These are phyloP conservation scores for Apocheima hispidaria DNA, from an alignment of 2,888 invertebrate genomes.

Conservation along the genomic window DNA sequence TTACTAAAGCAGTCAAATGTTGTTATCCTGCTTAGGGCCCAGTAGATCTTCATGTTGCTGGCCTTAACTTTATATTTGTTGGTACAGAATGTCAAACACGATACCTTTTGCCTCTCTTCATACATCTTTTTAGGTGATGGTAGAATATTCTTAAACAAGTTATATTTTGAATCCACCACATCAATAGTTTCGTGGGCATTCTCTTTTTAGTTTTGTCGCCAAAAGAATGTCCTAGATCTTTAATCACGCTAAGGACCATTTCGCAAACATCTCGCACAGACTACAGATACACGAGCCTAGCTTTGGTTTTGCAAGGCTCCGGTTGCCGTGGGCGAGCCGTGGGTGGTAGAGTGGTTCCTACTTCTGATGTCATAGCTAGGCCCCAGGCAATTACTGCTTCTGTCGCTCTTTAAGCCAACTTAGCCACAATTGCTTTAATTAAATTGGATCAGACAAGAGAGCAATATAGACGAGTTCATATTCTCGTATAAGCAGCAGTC, in stretches of 20 bases:
- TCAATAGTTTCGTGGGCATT: neutral
- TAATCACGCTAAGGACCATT: constrained; percentile 25
- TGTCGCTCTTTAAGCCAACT: constrained; percentile 13
- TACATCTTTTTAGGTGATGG: neutral
- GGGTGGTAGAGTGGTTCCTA: constrained; percentile 75
- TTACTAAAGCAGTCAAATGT: too few relatives aligned
- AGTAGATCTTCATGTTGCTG: too few relatives aligned
- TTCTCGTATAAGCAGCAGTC: neutral
- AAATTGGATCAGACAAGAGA: constrained; percentile 1
- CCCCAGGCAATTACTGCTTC: constrained; percentile 47
- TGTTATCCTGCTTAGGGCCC: too few relatives aligned
- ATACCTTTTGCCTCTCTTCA: neutral
- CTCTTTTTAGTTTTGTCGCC: neutral
- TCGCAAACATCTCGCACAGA: constrained; percentile 37
- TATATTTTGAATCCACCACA: neutral
- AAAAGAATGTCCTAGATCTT: constrained; percentile 27
- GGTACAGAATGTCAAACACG: neutral
- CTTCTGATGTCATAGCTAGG: constrained; percentile 78
- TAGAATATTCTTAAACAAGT: neutral
- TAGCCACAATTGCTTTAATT: neutral
- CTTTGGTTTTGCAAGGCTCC: constrained; percentile 76
- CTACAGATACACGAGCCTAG: constrained; percentile 27
- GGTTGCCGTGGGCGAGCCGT: constrained; percentile 69
- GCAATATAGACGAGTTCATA: neutral
- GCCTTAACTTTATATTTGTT: neutral